Evolutionary conservation across 2,888 invertebrate species (phyloP), one percentile per base, ranked within the genome.

Genomic region (Hydropsyche betteni): DNA sequence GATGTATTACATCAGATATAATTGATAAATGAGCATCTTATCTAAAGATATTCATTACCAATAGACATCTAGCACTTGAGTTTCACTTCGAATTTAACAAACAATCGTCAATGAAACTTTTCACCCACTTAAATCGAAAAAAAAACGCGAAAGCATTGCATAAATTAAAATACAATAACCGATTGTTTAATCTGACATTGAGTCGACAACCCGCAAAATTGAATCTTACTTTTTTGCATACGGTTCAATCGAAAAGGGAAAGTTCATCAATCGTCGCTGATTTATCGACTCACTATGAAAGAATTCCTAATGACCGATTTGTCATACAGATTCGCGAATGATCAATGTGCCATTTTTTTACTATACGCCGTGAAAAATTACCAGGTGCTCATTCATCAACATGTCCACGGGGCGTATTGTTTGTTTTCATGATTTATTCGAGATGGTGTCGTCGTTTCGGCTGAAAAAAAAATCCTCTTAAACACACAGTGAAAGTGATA

Each of bases 1-100:
- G 69, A 58, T 77, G 76, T 76, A 77, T 77, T 77, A 68, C 76
- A 77, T 77, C 76, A 72, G 76, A 77, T 77, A 77, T 72, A 74
- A 75, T 72, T 77, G 76, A 77, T 77, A 74, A 72, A 77, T 77
- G 68, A 16, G 68, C 33, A 50, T 68, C 38, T 69, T 64, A 53
- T 74, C 69, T 61, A 12, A 52, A 58, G 76, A 61, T 61, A 69
- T 74, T 34, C 69, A 58, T 74, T 53, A 64, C 72, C 52, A 75
- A 34, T 64, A 64, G 36, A 64, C 36, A 36, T 36, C 33, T 12
- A n/a, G 34, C 12, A n/a, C 34, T 5, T 34, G 64, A 24, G n/a
- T 64, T 64, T 64, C 64, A 64, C 64, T 64, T 64, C n/a, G n/a
- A 64, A 36, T 12, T 64, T 33, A 64, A 64, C 12, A 64, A 36